Base-by-base conservation (phyloP, 2,888 invertebrate species). In the Scaeva pyrastri region DNA sequence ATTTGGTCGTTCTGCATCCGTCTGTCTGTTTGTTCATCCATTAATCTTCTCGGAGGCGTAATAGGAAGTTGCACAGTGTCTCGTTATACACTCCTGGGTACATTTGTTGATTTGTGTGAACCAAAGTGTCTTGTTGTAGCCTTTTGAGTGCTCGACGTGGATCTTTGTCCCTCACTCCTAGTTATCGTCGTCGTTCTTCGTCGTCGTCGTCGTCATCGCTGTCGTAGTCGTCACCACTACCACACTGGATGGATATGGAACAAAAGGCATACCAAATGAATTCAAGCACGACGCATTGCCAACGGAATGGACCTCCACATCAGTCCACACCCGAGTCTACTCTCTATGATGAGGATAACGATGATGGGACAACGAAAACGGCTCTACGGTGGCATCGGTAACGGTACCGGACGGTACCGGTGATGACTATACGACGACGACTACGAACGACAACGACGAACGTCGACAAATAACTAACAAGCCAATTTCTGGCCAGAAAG, bases 401-500 rank as follows among this genome's bases (percentile, higher is more conserved):
- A 41, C 39, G 14, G 45, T 64, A 58, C 39, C 48, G 64, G 19
- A 41, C 39, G 14, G 45, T 64, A 58, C 39, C 48, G 64, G 19
- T 64, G 64, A 45, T 60, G 60, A 55, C 56, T 16, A 74, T 19
- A 76, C 41, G 21, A 36, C 58, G 19, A 36, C 64, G 26, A 72
- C 19, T 45, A 62, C 14, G 19, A 68, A 50, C 56, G 55, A 77
- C 71, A n/a, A 31, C 60, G 43, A 72, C 72, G 76, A 43, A 71
- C 64, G 79, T 76, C 86, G 79, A 83, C 82, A 87, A 86, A 87
- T 88, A 75, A 88, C 89, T 88, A 90, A 89, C 89, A 90, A 90
- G 90, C 90, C 90, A 90, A 90, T 90, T 90, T 90, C 89, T 90
- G 90, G 90, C 90, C 90, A 90, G 89, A 90, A 89, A 89, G 89